Conservation (phyloP, 2,113 vertebrate genomes). For the Synchiropus splendidus region DNA sequence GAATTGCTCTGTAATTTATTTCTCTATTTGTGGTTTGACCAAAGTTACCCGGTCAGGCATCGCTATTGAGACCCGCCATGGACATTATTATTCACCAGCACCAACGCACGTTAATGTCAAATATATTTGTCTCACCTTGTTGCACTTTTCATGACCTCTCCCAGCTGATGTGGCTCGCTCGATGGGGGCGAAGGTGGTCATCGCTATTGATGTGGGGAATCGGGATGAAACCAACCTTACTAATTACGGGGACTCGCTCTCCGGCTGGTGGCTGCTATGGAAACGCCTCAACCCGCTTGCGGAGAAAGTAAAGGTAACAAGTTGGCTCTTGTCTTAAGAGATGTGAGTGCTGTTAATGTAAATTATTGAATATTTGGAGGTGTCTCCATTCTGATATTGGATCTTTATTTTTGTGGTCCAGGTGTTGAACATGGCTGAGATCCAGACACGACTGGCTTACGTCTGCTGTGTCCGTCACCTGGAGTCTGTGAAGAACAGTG, state of each 20-base stretch:
- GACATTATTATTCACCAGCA: no score
- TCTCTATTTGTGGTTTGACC: no score
- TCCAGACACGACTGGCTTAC: constrained; percentile 88
- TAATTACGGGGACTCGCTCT: constrained; percentile 87
- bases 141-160: not conserved
- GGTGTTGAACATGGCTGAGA: constrained; percentile 96
- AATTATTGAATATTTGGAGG: constrained; percentile 13
- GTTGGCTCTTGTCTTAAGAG: constrained; percentile 3
- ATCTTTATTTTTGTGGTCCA: constrained; percentile 45
- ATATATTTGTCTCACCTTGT: not conserved
- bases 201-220: constrained; percentile 92
- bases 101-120: no score
- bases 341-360: no score
- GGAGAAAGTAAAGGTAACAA: constrained; percentile 82
- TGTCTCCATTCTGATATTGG: constrained; percentile 1
- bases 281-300: constrained; percentile 89
- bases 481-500: constrained; percentile 85
- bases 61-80: no score
- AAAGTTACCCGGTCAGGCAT: no score
- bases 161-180: constrained; percentile 88
- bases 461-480: constrained; percentile 94
- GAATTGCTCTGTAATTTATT: no score
- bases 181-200: constrained; percentile 90
- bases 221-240: constrained; percentile 89
- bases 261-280: constrained; percentile 96